Evolutionary conservation across 2,888 invertebrate species (phyloP).

Genomic region (Calameuta pallipes): DNA sequence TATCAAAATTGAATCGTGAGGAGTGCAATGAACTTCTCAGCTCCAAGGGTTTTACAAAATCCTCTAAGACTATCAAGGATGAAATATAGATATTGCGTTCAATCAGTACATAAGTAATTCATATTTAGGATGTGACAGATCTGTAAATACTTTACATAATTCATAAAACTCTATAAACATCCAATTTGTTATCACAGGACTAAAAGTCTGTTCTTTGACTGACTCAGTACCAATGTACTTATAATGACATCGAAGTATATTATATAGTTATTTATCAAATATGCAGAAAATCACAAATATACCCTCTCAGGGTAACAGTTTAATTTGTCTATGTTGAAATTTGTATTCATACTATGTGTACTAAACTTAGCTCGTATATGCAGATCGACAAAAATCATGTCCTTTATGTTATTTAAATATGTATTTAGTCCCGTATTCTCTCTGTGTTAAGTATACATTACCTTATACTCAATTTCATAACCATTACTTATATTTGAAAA

Average conservation of each 20-base stretch:
- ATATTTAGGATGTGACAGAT: not conserved
- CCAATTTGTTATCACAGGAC: not conserved
- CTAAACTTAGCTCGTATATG: not conserved
- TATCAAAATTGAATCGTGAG: constrained; percentile 71
- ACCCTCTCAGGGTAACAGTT: not conserved
- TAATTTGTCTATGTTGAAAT: not conserved
- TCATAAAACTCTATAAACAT: not conserved
- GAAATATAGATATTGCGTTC: constrained; percentile 64
- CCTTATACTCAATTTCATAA: too few species aligned
- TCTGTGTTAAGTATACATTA: not conserved
- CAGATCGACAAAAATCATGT: not conserved
- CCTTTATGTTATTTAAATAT: not conserved
- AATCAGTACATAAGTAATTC: not conserved
- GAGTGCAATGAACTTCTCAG: constrained; percentile 77
- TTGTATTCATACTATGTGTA: not conserved
- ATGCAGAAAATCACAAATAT: not conserved
- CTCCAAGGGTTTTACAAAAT: constrained; percentile 72
- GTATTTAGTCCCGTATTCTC: not conserved
- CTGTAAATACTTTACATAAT: not conserved
- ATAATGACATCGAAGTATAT: not conserved
- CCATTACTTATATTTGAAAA: too few species aligned
- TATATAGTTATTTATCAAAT: too few species aligned
- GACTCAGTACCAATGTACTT: not conserved
- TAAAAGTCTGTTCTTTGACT: not conserved
- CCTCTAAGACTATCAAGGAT: constrained; percentile 59